Base-by-base conservation (phyloP, 2,113 vertebrate genomes). In the Paramisgurnus dabryanus region DNA sequence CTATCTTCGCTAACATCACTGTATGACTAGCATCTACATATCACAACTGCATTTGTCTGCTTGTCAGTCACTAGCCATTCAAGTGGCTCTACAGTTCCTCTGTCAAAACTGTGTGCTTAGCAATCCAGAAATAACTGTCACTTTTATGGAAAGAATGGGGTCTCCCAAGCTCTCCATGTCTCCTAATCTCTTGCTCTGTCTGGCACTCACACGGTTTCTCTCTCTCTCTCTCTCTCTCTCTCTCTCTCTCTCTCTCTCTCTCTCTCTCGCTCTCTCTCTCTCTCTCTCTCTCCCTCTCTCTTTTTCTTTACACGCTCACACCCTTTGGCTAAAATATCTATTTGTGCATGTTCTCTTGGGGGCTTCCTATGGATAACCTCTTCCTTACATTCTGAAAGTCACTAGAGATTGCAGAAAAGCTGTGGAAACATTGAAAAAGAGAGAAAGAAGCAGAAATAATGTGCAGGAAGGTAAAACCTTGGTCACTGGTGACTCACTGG, bases 81-180 rank as follows among this genome's bases (percentile, higher is more conserved):
- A 83, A 72, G 68, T 45, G 45, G 53, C 45, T 80, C 58, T 34
- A 40, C 17, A 57, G 50, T 50, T 55, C 17, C 47, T 77, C 40
- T 81, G 66, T 77, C 67, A 65, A 80, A 80, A 80, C 79, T 60
- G 71, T 15, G 22, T 67, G 78, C 40, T 77, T 78, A 80, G 72
- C 76, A 53, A 67, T 66, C 72, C 73, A 57, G 64, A 76, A 80
- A 18, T 84, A 84, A 77, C 13, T 34, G 3, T 66, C 3, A 73
- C 82, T 84, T 80, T 61, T 45, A 40, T 78, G 76, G 45, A 76
- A 61, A 77, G 83, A 27, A 86, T 80, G 81, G 67, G 76, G 47
- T 55, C 45, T 76, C 63, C 55, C 64, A 65, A 27, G 57, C 39
- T 65, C 17, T 60, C 15, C 61, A 6, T 3, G 9, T 22, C 41